Evolutionary conservation across 2,888 invertebrate genomes (phyloP).

Genomic region (Lasius fuliginosus): DNA sequence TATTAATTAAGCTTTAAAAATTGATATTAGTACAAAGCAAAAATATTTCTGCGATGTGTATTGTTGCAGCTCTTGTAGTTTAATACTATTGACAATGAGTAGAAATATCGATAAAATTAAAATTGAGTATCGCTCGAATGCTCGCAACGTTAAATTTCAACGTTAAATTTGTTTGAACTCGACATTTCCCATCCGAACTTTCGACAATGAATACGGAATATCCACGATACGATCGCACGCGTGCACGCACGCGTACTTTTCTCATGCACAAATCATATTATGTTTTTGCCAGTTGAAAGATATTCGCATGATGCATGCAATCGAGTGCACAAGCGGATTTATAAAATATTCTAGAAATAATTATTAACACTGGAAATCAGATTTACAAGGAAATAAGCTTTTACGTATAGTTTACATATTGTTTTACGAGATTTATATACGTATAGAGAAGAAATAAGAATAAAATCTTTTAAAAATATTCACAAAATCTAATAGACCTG

Average conservation of each 20-base stretch:
- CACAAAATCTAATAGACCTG: not conserved
- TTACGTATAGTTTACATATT: not conserved
- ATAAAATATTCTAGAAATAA: constrained; percentile 9
- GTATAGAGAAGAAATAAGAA: not conserved
- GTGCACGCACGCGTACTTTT: not conserved
- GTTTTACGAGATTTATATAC: not conserved
- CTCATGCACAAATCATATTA: not conserved
- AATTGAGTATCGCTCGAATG: not conserved
- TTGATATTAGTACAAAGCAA: not conserved
- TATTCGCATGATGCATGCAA: constrained; percentile 15
- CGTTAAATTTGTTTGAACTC: not conserved
- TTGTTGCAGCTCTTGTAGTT: not conserved
- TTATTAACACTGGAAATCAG: not conserved
- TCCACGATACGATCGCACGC: not conserved
- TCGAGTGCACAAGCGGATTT: not conserved
- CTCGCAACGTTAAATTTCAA: not conserved
- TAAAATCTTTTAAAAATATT: too few species aligned
- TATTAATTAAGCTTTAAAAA: not conserved
- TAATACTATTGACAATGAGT: not conserved
- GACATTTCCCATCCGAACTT: constrained; percentile 12
- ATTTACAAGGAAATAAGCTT: not conserved
- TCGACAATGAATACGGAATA: not conserved
- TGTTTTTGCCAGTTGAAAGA: not conserved
- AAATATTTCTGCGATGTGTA: not conserved
- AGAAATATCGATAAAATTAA: not conserved